Evolutionary conservation across 2,113 vertebrate genomes (phyloP), one percentile per base, ranked within the genome.

Genomic region (Salminus brasiliensis): DNA sequence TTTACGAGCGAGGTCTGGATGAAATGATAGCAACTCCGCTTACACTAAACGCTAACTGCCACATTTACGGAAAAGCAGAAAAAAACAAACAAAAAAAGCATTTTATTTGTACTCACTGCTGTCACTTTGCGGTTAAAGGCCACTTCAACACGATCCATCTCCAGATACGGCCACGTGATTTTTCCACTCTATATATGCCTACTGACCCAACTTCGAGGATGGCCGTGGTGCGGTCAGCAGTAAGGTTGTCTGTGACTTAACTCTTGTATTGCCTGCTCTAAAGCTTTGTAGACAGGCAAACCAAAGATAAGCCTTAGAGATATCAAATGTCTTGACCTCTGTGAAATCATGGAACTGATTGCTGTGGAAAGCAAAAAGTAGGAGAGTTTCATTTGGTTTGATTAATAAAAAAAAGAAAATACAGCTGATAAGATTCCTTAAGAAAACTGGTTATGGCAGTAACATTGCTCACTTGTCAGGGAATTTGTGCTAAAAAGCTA

Each of bases 291-390:
- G 78, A 73, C 76, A 47, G 94, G 94, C 91, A 95, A 96, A 98
- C 98, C 97, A 99, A 99, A 99, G 98, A 97, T 94, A 95, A 96
- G 95, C 95, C 95, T 93, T 92, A 91, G 89, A 90, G 80, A 90
- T 84, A 85, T 87, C 63, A 85, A 84, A 88, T 86, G 86, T 82
- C 77, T 84, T 85, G 78, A 89, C 86, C 88, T 86, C 71, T 88
- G 85, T 90, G 83, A 93, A 93, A 93, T 94, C 59, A 94, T 94
- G 92, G 93, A 94, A 92, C 91, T 91, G 92, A 85, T 93, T 91
- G 92, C 92, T 94, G 93, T 92, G 89, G 88, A 89, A 83, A 90
- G 88, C 81, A 52, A 18, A 60, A 47, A 45, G 55, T 45, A 25
- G 53, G 74, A 15, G 52, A 25, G 52, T 47, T 90, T 49, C 10